Percentiles rank a stretch among this genome's conserved stretches.
Conservation (phyloP, 2,797 vertebrate genomes). For the Spinus olivaceus region DNA sequence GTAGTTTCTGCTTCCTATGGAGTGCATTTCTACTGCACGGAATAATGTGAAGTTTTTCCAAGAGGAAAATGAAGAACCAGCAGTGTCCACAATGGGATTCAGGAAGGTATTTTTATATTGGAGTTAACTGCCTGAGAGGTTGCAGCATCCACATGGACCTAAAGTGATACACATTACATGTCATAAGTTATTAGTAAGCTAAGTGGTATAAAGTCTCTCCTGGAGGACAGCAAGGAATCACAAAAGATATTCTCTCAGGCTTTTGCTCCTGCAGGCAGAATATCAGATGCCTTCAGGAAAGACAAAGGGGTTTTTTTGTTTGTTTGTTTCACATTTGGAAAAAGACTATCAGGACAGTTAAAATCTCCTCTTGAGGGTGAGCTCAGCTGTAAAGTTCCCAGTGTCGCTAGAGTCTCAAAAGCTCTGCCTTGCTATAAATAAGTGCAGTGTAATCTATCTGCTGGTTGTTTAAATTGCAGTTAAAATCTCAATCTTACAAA, state of each 20-base stretch:
- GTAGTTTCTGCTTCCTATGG: background rate
- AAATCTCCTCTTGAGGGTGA: slow-evolving; percentile 3
- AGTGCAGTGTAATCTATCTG: background rate
- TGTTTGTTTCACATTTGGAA: background rate
- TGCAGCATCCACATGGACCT: background rate
- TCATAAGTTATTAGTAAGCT: background rate
- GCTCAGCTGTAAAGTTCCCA: background rate
- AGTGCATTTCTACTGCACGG: background rate
- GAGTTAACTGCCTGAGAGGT: background rate
- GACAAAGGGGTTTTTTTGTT: rapidly evolving
- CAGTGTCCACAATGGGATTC: background rate
- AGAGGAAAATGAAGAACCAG: background rate
- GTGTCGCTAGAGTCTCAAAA: background rate
- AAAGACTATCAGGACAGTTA: background rate
- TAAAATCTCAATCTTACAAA: background rate
- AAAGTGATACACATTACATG: background rate
- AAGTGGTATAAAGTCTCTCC: background rate
- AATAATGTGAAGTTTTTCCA: background rate
- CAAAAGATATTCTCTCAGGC: background rate
- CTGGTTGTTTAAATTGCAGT: background rate
- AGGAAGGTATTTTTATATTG: background rate
- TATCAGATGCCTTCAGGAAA: background rate
- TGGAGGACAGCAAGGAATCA: background rate
- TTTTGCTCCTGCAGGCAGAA: background rate
- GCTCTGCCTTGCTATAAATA: background rate